Evolutionary conservation across 2,113 vertebrate genomes (phyloP).

Genomic region (Gopherus evgoodei): DNA sequence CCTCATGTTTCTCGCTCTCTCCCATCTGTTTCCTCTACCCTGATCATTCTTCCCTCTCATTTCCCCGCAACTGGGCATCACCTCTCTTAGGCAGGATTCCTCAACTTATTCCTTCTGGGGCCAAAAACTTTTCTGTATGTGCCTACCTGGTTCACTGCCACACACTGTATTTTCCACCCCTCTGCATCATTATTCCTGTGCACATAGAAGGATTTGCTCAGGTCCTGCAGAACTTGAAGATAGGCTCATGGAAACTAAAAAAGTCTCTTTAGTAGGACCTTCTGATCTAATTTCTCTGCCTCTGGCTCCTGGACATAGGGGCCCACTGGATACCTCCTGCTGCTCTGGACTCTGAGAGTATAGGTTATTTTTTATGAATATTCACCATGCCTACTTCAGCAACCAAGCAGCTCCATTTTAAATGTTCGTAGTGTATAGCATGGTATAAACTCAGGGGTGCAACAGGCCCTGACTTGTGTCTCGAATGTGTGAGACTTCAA

Average conservation of each 20-base stretch:
- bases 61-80: slow-evolving; percentile 1
- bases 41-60: neutral
- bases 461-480: neutral
- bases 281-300: neutral
- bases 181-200: neutral
- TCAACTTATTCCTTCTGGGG: neutral
- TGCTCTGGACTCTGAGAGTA: neutral
- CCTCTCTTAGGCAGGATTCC: neutral
- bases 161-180: neutral
- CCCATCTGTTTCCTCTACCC: neutral
- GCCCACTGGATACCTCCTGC: no score
- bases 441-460: neutral
- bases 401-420: neutral
- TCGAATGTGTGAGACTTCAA: neutral
- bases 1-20: neutral
- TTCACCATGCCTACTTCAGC: neutral
- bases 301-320: neutral
- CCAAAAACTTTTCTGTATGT: neutral
- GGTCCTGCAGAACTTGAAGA: neutral
- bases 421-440: neutral
- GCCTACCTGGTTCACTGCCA: neutral
- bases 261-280: neutral
- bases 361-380: neutral
- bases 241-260: neutral
- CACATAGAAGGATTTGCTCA: neutral